Evolutionary conservation across 1,140 invertebrate genomes (phyloP).

Genomic region (Zaprionus lachaisei): DNA sequence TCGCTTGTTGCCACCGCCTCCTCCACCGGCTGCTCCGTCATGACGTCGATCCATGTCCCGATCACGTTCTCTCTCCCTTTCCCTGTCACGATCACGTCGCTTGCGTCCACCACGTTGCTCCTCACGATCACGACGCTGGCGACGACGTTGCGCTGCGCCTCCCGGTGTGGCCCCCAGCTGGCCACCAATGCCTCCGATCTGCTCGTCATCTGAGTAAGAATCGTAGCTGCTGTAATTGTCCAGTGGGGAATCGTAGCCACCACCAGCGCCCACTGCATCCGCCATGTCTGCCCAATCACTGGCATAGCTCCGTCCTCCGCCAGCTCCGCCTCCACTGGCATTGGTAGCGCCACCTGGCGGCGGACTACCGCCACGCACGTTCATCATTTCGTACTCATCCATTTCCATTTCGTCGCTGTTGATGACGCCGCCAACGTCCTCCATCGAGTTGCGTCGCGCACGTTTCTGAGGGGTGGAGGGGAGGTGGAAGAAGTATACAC

Average conservation of each 20-base stretch:
- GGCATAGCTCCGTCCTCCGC: conserved; percentile 4
- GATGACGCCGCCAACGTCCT: conserved; percentile 18
- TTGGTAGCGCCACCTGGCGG: conserved; percentile 78
- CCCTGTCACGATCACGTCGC: conserved; percentile 71
- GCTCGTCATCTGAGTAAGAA: conserved; percentile 84
- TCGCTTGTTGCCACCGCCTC: conserved; percentile 63
- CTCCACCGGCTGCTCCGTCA: conserved; percentile 22
- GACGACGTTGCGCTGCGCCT: conserved; percentile 64
- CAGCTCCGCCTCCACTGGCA: neutral
- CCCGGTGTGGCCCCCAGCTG: conserved; percentile 69
- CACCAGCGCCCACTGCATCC: conserved; percentile 10
- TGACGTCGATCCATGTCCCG: conserved; percentile 79
- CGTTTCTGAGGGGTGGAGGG: conserved; percentile 49
- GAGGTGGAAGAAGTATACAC: neutral
- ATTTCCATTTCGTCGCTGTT: conserved; percentile 70
- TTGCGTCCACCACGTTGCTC: conserved; percentile 48
- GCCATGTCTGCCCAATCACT: conserved; percentile 46
- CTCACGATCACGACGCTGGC: conserved; percentile 53
- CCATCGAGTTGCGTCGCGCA: conserved; percentile 40
- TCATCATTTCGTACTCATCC: conserved; percentile 91
- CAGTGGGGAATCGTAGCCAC: conserved; percentile 82
- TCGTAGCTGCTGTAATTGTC: conserved; percentile 85
- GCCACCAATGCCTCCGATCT: neutral
- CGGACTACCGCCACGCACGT: conserved; percentile 90
- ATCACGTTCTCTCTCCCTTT: conserved; percentile 80